Conservation (phyloP, 2,797 vertebrate genomes). For the Garrulus glandarius region DNA sequence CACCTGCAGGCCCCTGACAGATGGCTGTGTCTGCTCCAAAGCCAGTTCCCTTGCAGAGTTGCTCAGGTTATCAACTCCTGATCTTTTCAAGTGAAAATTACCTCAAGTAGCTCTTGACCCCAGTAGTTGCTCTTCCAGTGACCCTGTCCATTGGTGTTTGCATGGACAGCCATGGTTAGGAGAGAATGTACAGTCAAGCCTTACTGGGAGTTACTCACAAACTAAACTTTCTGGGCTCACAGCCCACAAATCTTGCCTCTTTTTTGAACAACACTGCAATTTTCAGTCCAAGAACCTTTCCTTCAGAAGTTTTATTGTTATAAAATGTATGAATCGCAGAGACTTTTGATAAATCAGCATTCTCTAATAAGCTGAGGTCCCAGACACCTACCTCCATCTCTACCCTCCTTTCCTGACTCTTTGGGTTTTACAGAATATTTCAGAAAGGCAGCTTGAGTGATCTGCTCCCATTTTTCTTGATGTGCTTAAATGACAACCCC, state of each 20-base stretch:
- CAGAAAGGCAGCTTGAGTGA: not conserved
- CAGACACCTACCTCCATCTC: not conserved
- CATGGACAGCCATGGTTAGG: not conserved
- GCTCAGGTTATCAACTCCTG: not conserved
- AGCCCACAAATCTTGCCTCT: not conserved
- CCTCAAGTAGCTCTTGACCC: not conserved
- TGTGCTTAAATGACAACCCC: not conserved
- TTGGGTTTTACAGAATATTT: not conserved
- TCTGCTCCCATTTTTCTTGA: not conserved
- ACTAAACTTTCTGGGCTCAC: not conserved
- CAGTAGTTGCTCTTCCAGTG: not conserved
- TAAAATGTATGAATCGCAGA: not conserved
- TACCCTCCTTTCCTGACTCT: not conserved
- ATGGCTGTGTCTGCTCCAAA: not conserved
- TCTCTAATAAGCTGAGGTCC: not conserved
- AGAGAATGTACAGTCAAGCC: not conserved
- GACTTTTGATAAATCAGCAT: not conserved
- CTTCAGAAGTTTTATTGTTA: not conserved
- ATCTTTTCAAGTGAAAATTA: not conserved
- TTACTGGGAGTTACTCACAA: not conserved
- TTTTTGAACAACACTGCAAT: not conserved
- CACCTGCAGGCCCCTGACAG: not conserved
- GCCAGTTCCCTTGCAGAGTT: not conserved
- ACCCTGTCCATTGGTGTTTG: not conserved
- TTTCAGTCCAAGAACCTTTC: not conserved